A percentile compares a stretch with the other conserved stretches of the same genome.
phyloP scores from a whole-genome alignment of 2,888 invertebrate genomes.

The Cistogaster globosa region DNA sequence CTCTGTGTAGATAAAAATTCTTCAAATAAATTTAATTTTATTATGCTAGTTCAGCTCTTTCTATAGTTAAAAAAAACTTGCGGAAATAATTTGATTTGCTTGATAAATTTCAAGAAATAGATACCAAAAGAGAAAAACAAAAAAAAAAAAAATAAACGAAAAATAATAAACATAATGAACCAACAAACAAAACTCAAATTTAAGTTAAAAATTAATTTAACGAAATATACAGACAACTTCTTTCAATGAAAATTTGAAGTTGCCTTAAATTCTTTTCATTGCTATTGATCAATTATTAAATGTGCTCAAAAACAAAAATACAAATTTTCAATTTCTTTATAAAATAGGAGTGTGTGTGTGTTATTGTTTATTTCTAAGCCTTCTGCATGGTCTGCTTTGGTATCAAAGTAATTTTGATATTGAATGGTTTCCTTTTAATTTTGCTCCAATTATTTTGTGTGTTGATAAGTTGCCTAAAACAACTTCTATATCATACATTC shows the following conservation, averaged over 20 bases:
- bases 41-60: constrained; percentile 28
- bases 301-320: not conserved
- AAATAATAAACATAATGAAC: no score
- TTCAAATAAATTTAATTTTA: not conserved
- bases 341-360: not conserved
- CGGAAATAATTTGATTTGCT: constrained; percentile 44
- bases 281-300: not conserved
- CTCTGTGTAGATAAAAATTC: no score
- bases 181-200: no score
- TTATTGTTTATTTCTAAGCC: not conserved
- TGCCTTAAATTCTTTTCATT: not conserved
- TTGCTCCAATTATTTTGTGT: constrained; percentile 57
- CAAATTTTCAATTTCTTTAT: no score
- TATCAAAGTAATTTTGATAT: constrained; percentile 8
- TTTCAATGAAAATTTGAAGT: constrained; percentile 10
- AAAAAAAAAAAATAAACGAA: not conserved
- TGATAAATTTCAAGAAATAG: not conserved
- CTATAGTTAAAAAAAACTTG: constrained; percentile 1
- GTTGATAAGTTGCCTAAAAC: constrained; percentile 8
- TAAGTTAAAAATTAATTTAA: constrained; percentile 17
- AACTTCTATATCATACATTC: not conserved
- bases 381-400: not conserved
- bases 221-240: constrained; percentile 5
- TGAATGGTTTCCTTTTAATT: constrained; percentile 55
- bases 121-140: not conserved